A percentile compares a stretch with the other conserved stretches of the same genome.
Conservation (phyloP, 1,140 invertebrate species). For the Neotoxoptera formosana region DNA sequence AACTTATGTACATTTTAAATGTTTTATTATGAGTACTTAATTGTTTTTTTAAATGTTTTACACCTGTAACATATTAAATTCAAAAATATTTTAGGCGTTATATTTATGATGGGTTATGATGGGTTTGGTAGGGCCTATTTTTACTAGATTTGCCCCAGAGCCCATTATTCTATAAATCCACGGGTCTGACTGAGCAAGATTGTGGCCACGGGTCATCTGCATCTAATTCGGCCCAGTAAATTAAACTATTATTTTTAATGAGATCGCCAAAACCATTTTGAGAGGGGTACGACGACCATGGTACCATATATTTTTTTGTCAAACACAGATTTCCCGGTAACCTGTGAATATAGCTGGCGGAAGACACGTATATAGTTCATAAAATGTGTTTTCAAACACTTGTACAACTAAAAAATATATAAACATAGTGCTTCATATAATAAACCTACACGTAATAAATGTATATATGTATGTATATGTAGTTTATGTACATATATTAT, state of each 20-base stretch:
- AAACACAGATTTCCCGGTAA: neutral
- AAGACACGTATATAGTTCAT: neutral
- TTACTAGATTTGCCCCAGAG: too few relatives aligned
- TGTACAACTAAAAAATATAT: constrained; percentile 33
- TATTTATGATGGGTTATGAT: too few relatives aligned
- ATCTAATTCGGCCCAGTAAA: neutral
- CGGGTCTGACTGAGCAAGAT: neutral
- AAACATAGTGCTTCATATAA: neutral
- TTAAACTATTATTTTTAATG: neutral
- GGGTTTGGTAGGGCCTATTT: too few relatives aligned
- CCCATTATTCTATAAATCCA: too few relatives aligned
- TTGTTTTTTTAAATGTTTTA: too few relatives aligned
- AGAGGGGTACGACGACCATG: neutral
- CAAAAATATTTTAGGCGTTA: too few relatives aligned
- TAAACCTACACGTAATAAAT: neutral
- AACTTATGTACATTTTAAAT: too few relatives aligned
- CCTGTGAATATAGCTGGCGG: neutral
- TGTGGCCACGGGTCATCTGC: neutral
- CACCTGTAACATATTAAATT: too few relatives aligned
- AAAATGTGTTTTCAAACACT: constrained; percentile 45
- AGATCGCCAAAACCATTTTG: neutral
- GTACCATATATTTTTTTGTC: neutral
- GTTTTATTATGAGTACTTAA: too few relatives aligned
- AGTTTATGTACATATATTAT: neutral
- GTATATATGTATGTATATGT: neutral